Percentiles rank a stretch among this genome's conserved stretches.
These are phyloP conservation scores for Cephus nigrinus DNA, from an alignment of 2,888 invertebrate species.

Conservation along the genomic window DNA sequence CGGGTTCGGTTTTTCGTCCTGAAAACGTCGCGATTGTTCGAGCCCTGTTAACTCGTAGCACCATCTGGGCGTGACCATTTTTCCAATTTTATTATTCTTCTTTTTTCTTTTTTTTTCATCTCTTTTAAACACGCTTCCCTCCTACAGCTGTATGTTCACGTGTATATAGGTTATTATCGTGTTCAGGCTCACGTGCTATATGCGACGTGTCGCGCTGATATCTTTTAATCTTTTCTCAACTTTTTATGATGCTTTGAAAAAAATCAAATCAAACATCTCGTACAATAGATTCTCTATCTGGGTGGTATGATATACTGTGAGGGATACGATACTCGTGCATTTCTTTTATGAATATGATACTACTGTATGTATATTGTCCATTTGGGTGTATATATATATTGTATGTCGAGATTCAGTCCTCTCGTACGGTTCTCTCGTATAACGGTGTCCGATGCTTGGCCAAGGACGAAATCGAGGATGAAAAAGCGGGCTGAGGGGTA, in stretches of 20 bases:
- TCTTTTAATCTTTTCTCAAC: background rate
- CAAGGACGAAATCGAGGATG: background rate
- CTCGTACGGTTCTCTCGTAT: background rate
- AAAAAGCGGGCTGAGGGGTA: background rate
- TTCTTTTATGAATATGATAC: background rate
- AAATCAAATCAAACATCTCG: background rate
- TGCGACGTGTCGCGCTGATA: background rate
- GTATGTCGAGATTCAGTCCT: background rate
- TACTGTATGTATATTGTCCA: background rate
- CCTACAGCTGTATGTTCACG: too few species aligned
- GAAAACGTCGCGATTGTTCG: constrained; percentile 47
- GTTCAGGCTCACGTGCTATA: background rate
- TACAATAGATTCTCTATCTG: background rate
- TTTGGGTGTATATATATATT: background rate
- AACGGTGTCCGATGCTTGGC: background rate
- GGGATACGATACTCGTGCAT: background rate
- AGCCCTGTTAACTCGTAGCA: constrained; percentile 37
- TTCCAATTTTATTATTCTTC: constrained; percentile 27
- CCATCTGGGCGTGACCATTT: constrained; percentile 43
- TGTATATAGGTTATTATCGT: background rate
- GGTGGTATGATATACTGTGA: background rate
- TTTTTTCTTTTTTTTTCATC: constrained; percentile 17
- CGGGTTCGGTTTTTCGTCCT: constrained; percentile 57
- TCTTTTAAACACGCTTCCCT: constrained; percentile 7
- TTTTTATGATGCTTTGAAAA: background rate